These are phyloP conservation scores for Hydrotaea cyrtoneurina DNA, from an alignment of 2,888 invertebrate species.

Conservation along the genomic window DNA sequence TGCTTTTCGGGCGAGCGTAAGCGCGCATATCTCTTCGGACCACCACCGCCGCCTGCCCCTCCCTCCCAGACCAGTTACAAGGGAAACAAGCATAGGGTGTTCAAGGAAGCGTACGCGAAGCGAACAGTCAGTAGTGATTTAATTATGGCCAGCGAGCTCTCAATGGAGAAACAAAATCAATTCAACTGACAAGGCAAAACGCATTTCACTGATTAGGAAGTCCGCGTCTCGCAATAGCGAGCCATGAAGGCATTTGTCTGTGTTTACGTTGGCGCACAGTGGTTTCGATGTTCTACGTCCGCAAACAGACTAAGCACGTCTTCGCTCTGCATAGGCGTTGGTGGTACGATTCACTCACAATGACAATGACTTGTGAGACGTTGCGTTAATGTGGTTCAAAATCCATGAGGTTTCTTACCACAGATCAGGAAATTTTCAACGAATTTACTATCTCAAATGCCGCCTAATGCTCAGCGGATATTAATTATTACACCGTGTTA, in stretches of 20 bases:
- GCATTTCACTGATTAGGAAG: conserved; percentile 76
- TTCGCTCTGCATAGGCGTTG: too few species aligned
- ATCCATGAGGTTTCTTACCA: too few species aligned
- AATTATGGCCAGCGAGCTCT: conserved; percentile 36
- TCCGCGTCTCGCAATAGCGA: conserved; percentile 47
- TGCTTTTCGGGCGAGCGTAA: conserved; percentile 70
- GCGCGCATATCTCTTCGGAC: conserved; percentile 29
- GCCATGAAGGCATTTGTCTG: conserved; percentile 53
- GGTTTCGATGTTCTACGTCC: too few species aligned
- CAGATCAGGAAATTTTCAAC: too few species aligned
- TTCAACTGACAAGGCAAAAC: conserved; percentile 73
- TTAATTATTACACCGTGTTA: too few species aligned
- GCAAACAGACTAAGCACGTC: too few species aligned
- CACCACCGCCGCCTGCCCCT: background rate
- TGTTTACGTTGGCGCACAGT: conserved; percentile 23
- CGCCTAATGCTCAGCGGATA: too few species aligned
- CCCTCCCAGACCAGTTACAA: conserved; percentile 43
- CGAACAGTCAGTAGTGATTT: conserved; percentile 32
- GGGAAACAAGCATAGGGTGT: conserved; percentile 62
- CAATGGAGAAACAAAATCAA: conserved; percentile 63
- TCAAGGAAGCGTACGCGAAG: conserved; percentile 67
- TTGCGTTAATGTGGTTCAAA: too few species aligned
- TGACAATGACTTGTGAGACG: too few species aligned
- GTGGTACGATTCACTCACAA: too few species aligned
- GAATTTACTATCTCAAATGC: too few species aligned